Conservation (phyloP, 1,140 invertebrate species). For the Drosophila nasuta region DNA sequence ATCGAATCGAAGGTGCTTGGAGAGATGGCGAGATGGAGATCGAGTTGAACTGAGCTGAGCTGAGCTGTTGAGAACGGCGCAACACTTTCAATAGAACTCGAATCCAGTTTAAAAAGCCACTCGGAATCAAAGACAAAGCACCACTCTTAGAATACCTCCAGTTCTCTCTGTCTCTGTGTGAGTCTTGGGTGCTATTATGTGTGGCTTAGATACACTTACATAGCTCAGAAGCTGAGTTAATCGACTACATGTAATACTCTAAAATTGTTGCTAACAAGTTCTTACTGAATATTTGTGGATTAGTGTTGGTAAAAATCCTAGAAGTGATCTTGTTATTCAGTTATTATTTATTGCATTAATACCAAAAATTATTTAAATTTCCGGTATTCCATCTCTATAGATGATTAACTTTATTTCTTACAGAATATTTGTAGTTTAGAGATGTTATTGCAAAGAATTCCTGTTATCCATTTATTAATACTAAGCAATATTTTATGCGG, state of each 20-base stretch:
- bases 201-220: slow-evolving; percentile 16
- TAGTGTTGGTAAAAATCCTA: too few relatives aligned
- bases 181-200: slow-evolving; percentile 5
- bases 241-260: not conserved
- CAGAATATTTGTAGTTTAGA: too few relatives aligned
- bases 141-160: slow-evolving; percentile 43
- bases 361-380: too few relatives aligned
- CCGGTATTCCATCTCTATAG: too few relatives aligned
- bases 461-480: too few relatives aligned
- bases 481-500: too few relatives aligned
- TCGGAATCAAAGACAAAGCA: slow-evolving; percentile 24
- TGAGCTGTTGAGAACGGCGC: slow-evolving; percentile 27
- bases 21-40: slow-evolving; percentile 24
- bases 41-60: not conserved
- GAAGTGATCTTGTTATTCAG: too few relatives aligned
- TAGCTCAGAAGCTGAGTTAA: not conserved
- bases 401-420: too few relatives aligned
- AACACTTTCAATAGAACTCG: slow-evolving; percentile 81
- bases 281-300: too few relatives aligned
- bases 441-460: too few relatives aligned
- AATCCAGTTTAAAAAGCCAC: slow-evolving; percentile 70
- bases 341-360: too few relatives aligned
- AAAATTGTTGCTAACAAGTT: not conserved
- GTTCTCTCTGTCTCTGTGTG: not conserved
- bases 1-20: slow-evolving; percentile 12